Evolutionary conservation across 2,888 invertebrate species (phyloP), one percentile per base, ranked within the genome.

Genomic region (Lordiphosa fenestrarum): DNA sequence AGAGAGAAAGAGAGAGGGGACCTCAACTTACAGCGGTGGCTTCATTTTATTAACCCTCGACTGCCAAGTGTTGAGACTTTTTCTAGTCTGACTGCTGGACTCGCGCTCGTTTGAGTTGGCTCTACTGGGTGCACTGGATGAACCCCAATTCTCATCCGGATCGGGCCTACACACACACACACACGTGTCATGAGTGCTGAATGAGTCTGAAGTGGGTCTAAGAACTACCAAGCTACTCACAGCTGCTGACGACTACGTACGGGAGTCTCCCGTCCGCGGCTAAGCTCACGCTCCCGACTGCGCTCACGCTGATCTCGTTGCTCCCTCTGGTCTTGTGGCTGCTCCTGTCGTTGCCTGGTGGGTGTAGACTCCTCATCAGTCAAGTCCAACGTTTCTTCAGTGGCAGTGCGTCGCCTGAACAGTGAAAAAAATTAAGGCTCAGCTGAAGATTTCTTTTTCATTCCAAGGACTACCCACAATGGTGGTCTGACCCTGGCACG

Each of bases 331-430:
- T 71, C 66, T 54, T 61, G 67, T 2, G 56, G 69, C 9, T 62
- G 66, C 1, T 58, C 66, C 23, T 69, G 69, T 3, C 52, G 56
- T 13, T 68, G 66, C 36, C 73, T 68, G 2, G 74, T 38, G 3
- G 82, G 73, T 2, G 75, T 74, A 7, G 75, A 67, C 6, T 86
- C 86, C 3, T 80, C 77, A 12, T 83, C 80, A 10, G 66, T 78
- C 37, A 87, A 67, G 51, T 87, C 88, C 33, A 87, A 55, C 2
- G 87, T 87, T 40, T 87, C 87, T 48, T 87, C 87, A 2, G 87
- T 87, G 54, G 84, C 87, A 51, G 83, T 74, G 52, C 87, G 87
- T 49, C 84, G 75, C 53, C 87, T 87, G 21, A 12, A 6, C 35
- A 6, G 25, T 25, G n/a, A 6, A 6, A 6, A 6, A 7, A 49